Conservation (phyloP, 1,140 invertebrate species). For the Zaprionus gabonicus region DNA sequence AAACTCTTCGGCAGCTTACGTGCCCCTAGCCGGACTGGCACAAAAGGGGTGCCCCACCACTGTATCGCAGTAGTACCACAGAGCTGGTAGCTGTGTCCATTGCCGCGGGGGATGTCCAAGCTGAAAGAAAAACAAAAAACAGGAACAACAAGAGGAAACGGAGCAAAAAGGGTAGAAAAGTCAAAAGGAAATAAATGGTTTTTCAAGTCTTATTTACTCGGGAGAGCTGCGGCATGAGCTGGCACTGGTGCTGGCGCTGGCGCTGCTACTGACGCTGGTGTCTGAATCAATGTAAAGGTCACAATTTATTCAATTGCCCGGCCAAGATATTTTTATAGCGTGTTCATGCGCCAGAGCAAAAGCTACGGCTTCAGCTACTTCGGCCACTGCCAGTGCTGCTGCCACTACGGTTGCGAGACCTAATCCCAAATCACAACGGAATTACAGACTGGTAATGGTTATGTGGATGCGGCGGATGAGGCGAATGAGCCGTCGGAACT, state of each 20-base stretch:
- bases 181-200: slow-evolving; percentile 79
- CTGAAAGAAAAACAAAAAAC: slow-evolving; percentile 6
- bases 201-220: slow-evolving; percentile 78
- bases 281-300: slow-evolving; percentile 80
- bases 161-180: slow-evolving; percentile 68
- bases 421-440: slow-evolving; percentile 83
- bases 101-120: slow-evolving; percentile 7
- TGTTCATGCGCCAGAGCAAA: slow-evolving; percentile 62
- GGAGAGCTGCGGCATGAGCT: slow-evolving; percentile 22
- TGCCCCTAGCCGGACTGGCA: slow-evolving; percentile 17
- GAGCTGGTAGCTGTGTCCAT: background rate
- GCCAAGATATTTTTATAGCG: slow-evolving; percentile 79
- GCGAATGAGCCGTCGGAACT: slow-evolving; percentile 44
- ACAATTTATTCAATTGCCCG: slow-evolving; percentile 82
- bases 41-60: slow-evolving; percentile 11
- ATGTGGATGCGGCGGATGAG: slow-evolving; percentile 45
- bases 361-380: background rate
- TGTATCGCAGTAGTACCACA: background rate
- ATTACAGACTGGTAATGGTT: slow-evolving; percentile 80
- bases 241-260: background rate
- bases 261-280: slow-evolving; percentile 30
- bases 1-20: slow-evolving; percentile 72
- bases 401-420: slow-evolving; percentile 36
- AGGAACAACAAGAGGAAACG: slow-evolving; percentile 15
- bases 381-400: slow-evolving; percentile 4